Percentiles rank a stretch among this genome's conserved stretches.
Evolutionary conservation across 2,113 vertebrate genomes (phyloP).

Genomic region (Nerophis lumbriciformis): DNA sequence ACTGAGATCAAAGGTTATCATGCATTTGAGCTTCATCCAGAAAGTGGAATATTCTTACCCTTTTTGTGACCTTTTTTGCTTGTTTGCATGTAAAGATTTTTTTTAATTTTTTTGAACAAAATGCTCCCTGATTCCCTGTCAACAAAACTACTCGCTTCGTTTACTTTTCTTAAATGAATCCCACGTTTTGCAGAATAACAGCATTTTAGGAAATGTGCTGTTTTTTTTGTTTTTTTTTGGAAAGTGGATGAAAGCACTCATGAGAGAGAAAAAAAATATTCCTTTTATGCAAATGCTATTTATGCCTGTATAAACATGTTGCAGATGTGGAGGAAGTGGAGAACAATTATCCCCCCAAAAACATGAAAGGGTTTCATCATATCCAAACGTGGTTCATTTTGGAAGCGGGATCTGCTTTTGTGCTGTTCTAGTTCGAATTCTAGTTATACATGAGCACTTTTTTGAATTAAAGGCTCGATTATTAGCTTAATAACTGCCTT

Average conservation of each 20-base stretch:
- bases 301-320: conserved; percentile 51
- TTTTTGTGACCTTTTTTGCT: too few species aligned
- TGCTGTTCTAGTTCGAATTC: too few species aligned
- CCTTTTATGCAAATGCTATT: conserved; percentile 40
- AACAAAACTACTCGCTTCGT: too few species aligned
- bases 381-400: background rate
- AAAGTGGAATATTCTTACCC: too few species aligned
- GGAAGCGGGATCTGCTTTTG: too few species aligned
- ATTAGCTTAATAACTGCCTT: background rate
- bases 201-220: conserved; percentile 32
- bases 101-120: too few species aligned
- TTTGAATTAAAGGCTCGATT: background rate
- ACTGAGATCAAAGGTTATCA: too few species aligned
- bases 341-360: background rate
- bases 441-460: too few species aligned
- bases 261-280: conserved; percentile 9
- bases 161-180: too few species aligned
- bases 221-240: conserved; percentile 43
- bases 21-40: too few species aligned
- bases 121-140: too few species aligned
- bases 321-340: conserved; percentile 45
- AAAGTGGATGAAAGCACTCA: conserved; percentile 38
- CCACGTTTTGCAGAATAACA: conserved; percentile 24
- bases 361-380: background rate
- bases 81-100: too few species aligned